These are phyloP conservation scores for Tadarida brasiliensis DNA, from an alignment of 2,797 vertebrate genomes.

Conservation along the genomic window DNA sequence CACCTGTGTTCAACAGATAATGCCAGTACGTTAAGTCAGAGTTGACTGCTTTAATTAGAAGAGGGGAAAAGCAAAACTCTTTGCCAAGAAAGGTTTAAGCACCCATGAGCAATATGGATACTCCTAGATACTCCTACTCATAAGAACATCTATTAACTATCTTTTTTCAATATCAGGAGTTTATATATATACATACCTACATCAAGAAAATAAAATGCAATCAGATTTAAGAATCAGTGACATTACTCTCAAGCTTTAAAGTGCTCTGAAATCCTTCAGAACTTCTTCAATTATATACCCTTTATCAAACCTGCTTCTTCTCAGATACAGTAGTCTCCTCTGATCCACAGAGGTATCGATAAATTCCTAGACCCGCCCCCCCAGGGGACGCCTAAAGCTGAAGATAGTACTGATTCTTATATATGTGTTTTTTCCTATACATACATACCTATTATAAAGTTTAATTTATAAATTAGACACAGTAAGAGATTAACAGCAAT, in stretches of 20 bases:
- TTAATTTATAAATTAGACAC: neutral
- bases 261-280: conserved; percentile 34
- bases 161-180: conserved; percentile 1
- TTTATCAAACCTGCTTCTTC: conserved; percentile 11
- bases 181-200: neutral
- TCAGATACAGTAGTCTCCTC: neutral
- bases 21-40: conserved; percentile 14
- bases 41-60: conserved; percentile 41
- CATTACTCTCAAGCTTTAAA: conserved; percentile 46
- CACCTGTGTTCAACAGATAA: conserved; percentile 3
- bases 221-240: conserved; percentile 53
- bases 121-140: neutral
- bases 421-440: neutral
- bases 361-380: neutral
- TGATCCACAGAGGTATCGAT: neutral
- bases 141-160: conserved; percentile 27
- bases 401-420: neutral
- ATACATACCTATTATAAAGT: neutral
- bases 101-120: neutral
- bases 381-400: neutral
- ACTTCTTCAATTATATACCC: neutral
- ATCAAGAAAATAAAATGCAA: conserved; percentile 66
- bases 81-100: conserved; percentile 1
- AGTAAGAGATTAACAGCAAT: neutral
- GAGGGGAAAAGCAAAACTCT: neutral